Evolutionary conservation across 2,888 invertebrate species (phyloP), one percentile per base, ranked within the genome.

Genomic region (Anthophora plumipes): DNA sequence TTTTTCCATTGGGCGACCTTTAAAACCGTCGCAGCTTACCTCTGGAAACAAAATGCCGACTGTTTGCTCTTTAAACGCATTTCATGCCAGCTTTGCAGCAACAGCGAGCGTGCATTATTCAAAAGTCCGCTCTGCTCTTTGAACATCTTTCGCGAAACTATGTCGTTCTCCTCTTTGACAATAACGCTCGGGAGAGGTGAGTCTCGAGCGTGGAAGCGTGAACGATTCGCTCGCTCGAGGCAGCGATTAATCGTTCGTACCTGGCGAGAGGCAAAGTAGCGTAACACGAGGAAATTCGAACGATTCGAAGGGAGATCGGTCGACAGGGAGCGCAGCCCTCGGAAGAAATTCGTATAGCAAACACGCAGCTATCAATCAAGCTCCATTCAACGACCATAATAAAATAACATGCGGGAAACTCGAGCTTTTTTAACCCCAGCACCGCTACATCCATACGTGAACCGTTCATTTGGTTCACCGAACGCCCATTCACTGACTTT

Each of bases 361-460:
- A 87, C 85, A 84, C 69, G 82, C 67, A 50, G 68, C 61, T 86
- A 83, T 88, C 89, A 89, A 90, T 90, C 90, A 90, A 86, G 85
- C 85, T 75, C 88, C 80, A 89, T 90, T 90, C 89, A 90, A 64
- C 78, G 60, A n/a, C 57, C 50, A 76, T 86, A 88, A 88, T 85
- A 82, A 89, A 89, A 87, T 87, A 87, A 89, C 84, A 68, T 43
- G 73, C 66, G 67, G 48, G 55, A 54, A 63, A 25, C 69, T 37
- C 20, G 17, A 43, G 54, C 41, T 73, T 78, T 82, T 80, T 81
- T 66, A 67, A 60, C 50, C 68, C 39, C n/a, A 46, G 25, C 54
- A 48, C 60, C 68, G 77, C 84, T 84, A 85, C 80, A n/a, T n/a
- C n/a, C n/a, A 71, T 50, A 50, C 61, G 48, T n/a, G n/a, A n/a